Base-by-base conservation (phyloP, 1,140 invertebrate species). In the Drosophila watanabei region DNA sequence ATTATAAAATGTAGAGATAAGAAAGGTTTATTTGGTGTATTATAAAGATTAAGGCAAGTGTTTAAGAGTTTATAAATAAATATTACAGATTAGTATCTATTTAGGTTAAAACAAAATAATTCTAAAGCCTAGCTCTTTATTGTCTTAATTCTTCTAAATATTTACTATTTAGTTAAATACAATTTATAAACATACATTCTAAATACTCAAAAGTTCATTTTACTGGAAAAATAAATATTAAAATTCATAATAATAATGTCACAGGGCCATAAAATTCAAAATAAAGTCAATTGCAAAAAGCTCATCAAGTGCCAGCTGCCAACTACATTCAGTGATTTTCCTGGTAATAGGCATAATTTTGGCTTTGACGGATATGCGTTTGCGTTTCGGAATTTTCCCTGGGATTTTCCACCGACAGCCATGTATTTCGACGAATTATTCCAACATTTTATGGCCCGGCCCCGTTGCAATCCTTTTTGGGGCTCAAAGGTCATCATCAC, bases 401-500 rank as follows among this genome's bases (percentile, higher is more conserved):
- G 14, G 35, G 13, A 56, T 14, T 54, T 20, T 10, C 52, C 13
- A 24, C 54, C 18, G 5, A 16, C 0, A 5, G 3, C 9, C 8
- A 16, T 11, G 33, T 13, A 45, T 62, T 65, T 45, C 39, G 18
- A 30, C 13, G 35, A 41, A 32, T 64, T 43, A 18, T 45, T 14
- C 28, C 13, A 39, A 41, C 48, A 59, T 41, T 32, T 59, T 32
- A 37, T 32, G 18, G 24, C 24, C 13, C 13, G 13, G 33, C 28
- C 32, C 32, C 7, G 24, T 8, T 32, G 48, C 63, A 43, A 70
- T 28, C 20, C 66, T n/a, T 43, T 35, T 49, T 30, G 8, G 14
- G 35, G 30, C 30, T 39, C 48, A 70, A 70, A 70, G 63, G 66
- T 70, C 66, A 52, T 70, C 66, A 52, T 54, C 66, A 32, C 66